Percentiles rank a stretch among this genome's conserved stretches.
These are phyloP conservation scores for Sebastes wilsoni DNA, from an alignment of 2,797 vertebrate genomes.

Conservation along the genomic window DNA sequence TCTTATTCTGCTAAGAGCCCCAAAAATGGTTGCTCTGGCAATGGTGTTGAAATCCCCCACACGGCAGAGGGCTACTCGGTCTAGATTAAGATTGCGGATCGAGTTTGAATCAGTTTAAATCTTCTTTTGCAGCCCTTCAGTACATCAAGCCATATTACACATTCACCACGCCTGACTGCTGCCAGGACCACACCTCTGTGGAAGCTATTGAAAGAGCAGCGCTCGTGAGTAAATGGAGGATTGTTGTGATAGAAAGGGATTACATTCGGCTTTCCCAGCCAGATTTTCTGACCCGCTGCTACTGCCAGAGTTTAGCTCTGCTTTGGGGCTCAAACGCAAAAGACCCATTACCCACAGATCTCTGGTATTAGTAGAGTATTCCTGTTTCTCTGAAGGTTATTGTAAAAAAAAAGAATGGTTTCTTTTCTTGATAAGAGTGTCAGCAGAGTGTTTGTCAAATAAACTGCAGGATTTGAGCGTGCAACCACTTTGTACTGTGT, in stretches of 20 bases:
- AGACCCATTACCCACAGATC: constrained; percentile 12
- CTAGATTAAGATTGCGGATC: too few species aligned
- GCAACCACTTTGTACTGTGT: background rate
- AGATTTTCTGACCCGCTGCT: constrained; percentile 43
- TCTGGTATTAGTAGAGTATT: background rate
- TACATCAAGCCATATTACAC: background rate
- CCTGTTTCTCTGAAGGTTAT: background rate
- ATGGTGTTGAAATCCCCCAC: too few species aligned
- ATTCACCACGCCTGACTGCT: background rate
- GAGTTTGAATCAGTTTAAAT: background rate
- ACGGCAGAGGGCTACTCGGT: too few species aligned
- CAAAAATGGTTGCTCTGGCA: background rate
- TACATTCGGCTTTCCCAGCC: constrained; percentile 25
- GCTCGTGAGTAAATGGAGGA: constrained; percentile 35
- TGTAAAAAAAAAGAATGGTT: background rate
- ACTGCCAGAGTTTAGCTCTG: constrained; percentile 33
- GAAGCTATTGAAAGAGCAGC: constrained; percentile 19
- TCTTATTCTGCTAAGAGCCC: background rate
- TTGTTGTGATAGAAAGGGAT: constrained; percentile 46
- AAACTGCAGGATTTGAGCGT: background rate
- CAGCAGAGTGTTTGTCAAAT: background rate
- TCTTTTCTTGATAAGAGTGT: background rate
- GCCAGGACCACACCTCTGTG: constrained; percentile 13
- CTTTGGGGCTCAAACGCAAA: constrained; percentile 35
- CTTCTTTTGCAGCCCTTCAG: background rate